phyloP scores from a whole-genome alignment of 2,113 vertebrate species.

The Arizona elegans region DNA sequence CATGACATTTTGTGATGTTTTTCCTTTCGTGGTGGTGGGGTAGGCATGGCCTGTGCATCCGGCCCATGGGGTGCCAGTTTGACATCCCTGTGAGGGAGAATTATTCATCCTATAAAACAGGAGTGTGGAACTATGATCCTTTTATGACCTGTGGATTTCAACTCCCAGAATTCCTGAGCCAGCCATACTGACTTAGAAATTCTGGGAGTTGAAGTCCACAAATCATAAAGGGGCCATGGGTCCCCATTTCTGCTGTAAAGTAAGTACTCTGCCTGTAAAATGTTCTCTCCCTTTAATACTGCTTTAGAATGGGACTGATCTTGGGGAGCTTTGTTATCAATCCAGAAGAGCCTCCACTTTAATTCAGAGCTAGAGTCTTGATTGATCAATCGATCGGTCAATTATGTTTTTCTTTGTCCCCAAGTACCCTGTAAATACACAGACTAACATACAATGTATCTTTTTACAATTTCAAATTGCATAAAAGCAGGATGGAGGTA shows the following conservation, averaged over 20 bases:
- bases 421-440: neutral
- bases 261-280: neutral
- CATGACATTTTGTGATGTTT: too few species aligned
- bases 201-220: too few species aligned
- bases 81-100: too few species aligned
- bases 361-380: neutral
- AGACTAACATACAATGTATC: neutral
- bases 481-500: neutral
- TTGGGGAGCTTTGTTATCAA: neutral
- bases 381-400: neutral
- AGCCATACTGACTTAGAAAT: too few species aligned
- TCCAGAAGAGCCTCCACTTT: neutral
- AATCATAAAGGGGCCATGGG: too few species aligned
- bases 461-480: neutral
- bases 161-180: too few species aligned
- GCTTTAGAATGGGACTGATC: neutral
- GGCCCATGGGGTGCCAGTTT: too few species aligned
- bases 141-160: too few species aligned
- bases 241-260: neutral
- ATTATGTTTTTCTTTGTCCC: neutral
- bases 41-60: too few species aligned
- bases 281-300: neutral
- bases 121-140: neutral
- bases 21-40: fast-evolving
- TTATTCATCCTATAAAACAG: neutral